Evolutionary conservation across 1,140 invertebrate genomes (phyloP).

Genomic region (Brachionus rubens): DNA sequence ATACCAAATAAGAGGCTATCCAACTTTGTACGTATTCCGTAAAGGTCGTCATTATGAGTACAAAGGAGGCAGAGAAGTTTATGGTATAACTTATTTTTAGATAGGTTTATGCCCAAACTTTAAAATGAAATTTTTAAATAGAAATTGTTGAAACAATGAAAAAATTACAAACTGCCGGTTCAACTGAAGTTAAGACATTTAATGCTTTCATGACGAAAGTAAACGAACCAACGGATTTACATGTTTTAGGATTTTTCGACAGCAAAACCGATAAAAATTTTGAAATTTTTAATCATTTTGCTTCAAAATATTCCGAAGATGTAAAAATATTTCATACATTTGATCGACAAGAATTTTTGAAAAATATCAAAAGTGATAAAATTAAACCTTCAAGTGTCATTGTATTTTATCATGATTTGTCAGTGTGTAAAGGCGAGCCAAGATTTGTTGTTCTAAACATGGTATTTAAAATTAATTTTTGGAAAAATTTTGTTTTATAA

Average conservation of each 20-base stretch:
- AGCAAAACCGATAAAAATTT: not conserved
- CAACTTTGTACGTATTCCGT: slow-evolving; percentile 95
- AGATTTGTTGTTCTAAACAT: not conserved
- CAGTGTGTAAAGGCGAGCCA: not conserved
- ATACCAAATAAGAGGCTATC: slow-evolving; percentile 83
- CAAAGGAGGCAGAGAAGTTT: slow-evolving; percentile 24
- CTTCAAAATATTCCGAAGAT: slow-evolving; percentile 32
- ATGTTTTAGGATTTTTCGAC: slow-evolving; percentile 3
- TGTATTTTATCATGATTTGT: slow-evolving; percentile 33
- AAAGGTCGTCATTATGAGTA: slow-evolving; percentile 64
- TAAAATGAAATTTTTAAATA: not conserved
- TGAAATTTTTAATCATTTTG: slow-evolving; percentile 29
- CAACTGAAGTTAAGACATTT: slow-evolving; percentile 20
- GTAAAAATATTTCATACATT: slow-evolving; percentile 20
- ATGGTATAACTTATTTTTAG: slow-evolving; percentile 3
- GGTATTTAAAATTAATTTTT: not conserved
- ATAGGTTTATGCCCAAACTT: not conserved
- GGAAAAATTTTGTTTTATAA: not conserved
- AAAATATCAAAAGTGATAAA: slow-evolving; percentile 13
- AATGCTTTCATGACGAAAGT: not conserved
- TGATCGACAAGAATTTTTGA: not conserved
- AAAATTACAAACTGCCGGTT: not conserved
- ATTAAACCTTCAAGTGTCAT: not conserved
- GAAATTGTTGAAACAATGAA: slow-evolving; percentile 38
- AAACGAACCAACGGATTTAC: not conserved